These are phyloP conservation scores for Psophia crepitans DNA, from an alignment of 2,113 vertebrate genomes.

Conservation along the genomic window DNA sequence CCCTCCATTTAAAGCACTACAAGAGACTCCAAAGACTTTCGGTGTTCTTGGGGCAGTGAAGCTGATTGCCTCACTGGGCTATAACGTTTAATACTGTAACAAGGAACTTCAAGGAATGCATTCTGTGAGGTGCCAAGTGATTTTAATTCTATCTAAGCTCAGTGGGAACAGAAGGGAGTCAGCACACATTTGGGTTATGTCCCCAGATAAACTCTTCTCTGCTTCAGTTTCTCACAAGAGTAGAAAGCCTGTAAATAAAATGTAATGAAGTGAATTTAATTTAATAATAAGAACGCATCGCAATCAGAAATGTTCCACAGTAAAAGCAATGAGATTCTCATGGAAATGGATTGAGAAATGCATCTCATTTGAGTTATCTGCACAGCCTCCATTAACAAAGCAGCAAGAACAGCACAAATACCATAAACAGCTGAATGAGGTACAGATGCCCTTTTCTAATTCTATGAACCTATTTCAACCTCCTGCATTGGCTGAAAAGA, in stretches of 20 bases:
- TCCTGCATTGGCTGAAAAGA: neutral
- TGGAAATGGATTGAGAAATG: neutral
- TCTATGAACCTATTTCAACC: neutral
- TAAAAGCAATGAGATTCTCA: neutral
- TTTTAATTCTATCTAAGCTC: neutral
- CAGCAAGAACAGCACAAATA: neutral
- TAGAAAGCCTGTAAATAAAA: slow-evolving; percentile 49
- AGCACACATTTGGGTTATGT: neutral
- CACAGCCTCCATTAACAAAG: neutral
- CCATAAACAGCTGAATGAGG: neutral
- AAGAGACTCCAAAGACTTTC: neutral
- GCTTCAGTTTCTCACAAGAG: neutral
- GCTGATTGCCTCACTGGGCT: neutral
- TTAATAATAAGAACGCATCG: slow-evolving; percentile 13
- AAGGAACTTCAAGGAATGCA: neutral
- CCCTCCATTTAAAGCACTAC: neutral
- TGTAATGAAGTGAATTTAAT: slow-evolving; percentile 3
- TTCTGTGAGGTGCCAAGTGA: neutral
- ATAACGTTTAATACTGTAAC: neutral
- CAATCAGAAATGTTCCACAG: neutral
- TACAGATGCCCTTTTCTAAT: neutral
- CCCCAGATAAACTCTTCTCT: neutral
- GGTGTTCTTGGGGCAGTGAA: neutral
- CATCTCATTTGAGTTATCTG: neutral
- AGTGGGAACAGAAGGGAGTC: neutral